Percentiles rank a stretch among this genome's conserved stretches.
Conservation (phyloP, 2,888 invertebrate species). For the Volucella inflata region DNA sequence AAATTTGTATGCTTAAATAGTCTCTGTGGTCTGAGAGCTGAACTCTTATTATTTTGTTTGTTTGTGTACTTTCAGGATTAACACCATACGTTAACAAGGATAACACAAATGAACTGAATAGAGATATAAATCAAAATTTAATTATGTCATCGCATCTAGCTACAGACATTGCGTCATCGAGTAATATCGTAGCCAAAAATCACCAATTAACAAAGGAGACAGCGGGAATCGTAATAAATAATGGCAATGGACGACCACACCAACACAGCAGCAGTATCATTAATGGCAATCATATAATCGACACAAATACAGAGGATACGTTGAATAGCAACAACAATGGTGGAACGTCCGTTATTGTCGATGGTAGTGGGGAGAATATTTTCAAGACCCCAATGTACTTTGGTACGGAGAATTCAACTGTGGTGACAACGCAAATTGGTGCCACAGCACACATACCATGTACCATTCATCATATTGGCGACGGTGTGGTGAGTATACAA, state of each 20-base stretch:
- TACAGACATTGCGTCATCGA: constrained; percentile 76
- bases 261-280: constrained; percentile 57
- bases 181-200: constrained; percentile 72
- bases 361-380: constrained; percentile 81
- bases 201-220: constrained; percentile 80
- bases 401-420: constrained; percentile 92
- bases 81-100: constrained; percentile 78
- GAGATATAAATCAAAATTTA: constrained; percentile 83
- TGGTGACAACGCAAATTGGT: constrained; percentile 92
- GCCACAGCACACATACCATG: constrained; percentile 93
- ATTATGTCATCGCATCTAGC: constrained; percentile 80
- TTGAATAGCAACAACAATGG: constrained; percentile 75
- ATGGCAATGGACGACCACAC: constrained; percentile 55
- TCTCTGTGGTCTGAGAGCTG: constrained; percentile 8
- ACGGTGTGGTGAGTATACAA: constrained; percentile 91
- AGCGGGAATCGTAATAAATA: constrained; percentile 77
- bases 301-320: constrained; percentile 76
- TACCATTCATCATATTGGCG: constrained; percentile 92
- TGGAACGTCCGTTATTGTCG: constrained; percentile 76
- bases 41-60: constrained; percentile 11
- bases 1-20: constrained; percentile 19
- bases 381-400: constrained; percentile 89
- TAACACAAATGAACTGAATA: constrained; percentile 78
- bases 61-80: constrained; percentile 76
- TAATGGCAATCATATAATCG: constrained; percentile 68